These are phyloP conservation scores for Tanypteryx hageni DNA, from an alignment of 2,888 invertebrate species.

Conservation along the genomic window DNA sequence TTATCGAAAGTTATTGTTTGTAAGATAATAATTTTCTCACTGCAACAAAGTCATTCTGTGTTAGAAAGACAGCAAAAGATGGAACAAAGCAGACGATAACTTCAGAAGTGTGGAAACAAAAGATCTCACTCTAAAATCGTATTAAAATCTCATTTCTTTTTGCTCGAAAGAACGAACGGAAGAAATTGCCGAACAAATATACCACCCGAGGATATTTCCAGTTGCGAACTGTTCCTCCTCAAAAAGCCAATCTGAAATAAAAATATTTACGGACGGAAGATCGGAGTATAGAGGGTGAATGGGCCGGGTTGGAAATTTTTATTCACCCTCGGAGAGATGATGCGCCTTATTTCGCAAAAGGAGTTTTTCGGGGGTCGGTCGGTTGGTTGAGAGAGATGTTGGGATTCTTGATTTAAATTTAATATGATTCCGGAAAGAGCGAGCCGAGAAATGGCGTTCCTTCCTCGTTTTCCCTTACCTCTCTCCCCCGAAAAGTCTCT, in stretches of 20 bases:
- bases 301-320: neutral
- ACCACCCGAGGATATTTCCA: conserved; percentile 17
- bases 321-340: conserved; percentile 28
- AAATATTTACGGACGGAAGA: conserved; percentile 58
- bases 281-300: neutral
- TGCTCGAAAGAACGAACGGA: conserved; percentile 3
- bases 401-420: conserved; percentile 63
- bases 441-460: conserved; percentile 49
- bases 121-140: conserved; percentile 32
- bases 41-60: too few relatives aligned
- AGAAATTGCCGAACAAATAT: conserved; percentile 45
- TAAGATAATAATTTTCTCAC: too few relatives aligned
- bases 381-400: conserved; percentile 40
- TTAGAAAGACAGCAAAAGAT: neutral
- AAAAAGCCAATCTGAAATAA: conserved; percentile 62
- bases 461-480: neutral
- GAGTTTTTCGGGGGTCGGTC: conserved; percentile 11
- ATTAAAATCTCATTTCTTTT: conserved; percentile 63
- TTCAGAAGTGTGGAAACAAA: neutral
- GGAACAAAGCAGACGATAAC: neutral
- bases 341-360: conserved; percentile 47
- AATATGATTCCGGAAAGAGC: conserved; percentile 63
- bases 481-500: neutral
- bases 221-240: conserved; percentile 33
- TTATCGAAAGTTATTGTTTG: too few relatives aligned